Conservation (phyloP, 2,113 vertebrate genomes). For the Herpailurus yagouaroundi region DNA sequence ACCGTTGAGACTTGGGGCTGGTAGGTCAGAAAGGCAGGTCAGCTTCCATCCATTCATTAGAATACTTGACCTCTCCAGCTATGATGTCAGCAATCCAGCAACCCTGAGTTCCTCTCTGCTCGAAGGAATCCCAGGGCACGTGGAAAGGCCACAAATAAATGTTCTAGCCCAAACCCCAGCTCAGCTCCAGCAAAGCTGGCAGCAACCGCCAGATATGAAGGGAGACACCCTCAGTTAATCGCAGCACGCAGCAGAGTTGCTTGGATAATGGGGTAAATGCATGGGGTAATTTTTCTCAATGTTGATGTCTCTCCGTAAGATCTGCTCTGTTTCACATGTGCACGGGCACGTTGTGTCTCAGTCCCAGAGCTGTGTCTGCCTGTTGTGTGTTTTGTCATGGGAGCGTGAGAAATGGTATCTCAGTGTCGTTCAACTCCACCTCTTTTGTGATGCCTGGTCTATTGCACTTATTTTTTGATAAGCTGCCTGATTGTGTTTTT, state of each 20-base stretch:
- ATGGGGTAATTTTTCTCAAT: background rate
- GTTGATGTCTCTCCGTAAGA: background rate
- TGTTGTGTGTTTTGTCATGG: background rate
- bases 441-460: background rate
- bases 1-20: background rate
- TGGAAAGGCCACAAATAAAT: background rate
- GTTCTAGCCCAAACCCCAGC: background rate
- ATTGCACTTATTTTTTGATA: background rate
- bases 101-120: background rate
- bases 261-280: background rate
- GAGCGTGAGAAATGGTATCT: background rate
- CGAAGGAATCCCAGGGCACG: background rate
- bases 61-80: background rate
- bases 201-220: background rate
- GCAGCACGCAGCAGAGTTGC: background rate
- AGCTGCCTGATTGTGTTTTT: background rate
- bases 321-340: background rate
- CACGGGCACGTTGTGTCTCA: background rate
- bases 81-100: background rate
- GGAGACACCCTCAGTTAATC: background rate
- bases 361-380: background rate
- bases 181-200: background rate
- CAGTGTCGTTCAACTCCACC: background rate
- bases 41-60: background rate
- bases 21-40: background rate